phyloP scores from a whole-genome alignment of 2,797 vertebrate species.

The Poecile montanus region DNA sequence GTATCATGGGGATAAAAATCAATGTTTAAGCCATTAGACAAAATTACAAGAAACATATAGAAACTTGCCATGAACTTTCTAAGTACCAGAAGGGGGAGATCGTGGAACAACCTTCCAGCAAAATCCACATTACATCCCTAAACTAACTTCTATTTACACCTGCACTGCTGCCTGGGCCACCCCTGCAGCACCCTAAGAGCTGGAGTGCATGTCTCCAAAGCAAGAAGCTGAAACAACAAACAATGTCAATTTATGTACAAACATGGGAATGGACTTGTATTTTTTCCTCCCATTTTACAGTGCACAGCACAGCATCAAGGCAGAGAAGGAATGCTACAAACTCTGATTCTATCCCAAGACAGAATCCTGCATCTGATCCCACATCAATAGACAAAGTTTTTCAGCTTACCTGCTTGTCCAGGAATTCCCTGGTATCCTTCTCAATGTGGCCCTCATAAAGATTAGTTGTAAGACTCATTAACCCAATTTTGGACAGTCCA shows the following conservation, averaged over 20 bases:
- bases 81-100: slow-evolving; percentile 64
- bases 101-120: slow-evolving; percentile 36
- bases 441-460: slow-evolving; percentile 97
- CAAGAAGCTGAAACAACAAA: neutral
- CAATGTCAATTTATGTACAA: neutral
- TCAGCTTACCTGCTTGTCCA: slow-evolving; percentile 89
- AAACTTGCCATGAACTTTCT: slow-evolving; percentile 18
- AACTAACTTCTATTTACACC: neutral
- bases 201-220: neutral
- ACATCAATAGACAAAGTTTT: neutral
- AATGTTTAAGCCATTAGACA: neutral
- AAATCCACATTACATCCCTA: neutral
- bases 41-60: neutral
- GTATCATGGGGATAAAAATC: slow-evolving; percentile 4
- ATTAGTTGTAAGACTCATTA: slow-evolving; percentile 97
- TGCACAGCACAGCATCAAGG: fast-evolving
- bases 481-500: slow-evolving; percentile 94
- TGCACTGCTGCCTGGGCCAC: neutral
- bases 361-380: neutral
- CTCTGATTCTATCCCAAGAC: neutral
- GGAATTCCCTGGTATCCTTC: slow-evolving; percentile 94
- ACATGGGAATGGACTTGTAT: neutral
- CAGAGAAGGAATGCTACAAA: neutral
- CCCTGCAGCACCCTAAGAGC: neutral
- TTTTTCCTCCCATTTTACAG: neutral